These are phyloP conservation scores for Petrocephalus zakoni DNA, from an alignment of 2,113 vertebrate species.

Conservation along the genomic window DNA sequence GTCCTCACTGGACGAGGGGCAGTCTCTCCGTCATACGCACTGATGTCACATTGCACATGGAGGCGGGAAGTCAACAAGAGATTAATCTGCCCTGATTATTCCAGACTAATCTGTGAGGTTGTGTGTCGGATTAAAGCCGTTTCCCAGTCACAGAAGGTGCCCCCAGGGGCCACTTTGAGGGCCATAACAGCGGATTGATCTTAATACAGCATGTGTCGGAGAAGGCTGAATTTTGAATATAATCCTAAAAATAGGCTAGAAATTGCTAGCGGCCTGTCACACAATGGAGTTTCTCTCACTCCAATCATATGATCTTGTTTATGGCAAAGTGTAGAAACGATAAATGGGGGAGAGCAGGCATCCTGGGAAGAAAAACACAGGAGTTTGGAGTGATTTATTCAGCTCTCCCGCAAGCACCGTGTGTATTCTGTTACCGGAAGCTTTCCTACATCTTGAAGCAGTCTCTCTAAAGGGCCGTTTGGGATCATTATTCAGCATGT, in stretches of 20 bases:
- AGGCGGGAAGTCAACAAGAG: not conserved
- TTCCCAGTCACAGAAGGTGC: not conserved
- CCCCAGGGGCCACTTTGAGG: not conserved
- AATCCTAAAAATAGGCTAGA: not conserved
- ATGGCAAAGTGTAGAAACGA: not conserved
- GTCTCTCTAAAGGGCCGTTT: not conserved
- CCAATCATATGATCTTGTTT: not conserved
- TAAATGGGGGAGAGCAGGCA: not conserved
- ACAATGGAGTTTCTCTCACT: not conserved
- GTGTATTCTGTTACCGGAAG: not conserved
- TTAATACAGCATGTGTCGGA: not conserved
- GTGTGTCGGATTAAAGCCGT: not conserved
- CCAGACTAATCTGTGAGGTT: not conserved
- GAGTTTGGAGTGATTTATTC: not conserved
- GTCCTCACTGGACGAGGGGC: not conserved
- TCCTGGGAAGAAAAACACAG: not conserved
- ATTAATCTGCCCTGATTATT: not conserved
- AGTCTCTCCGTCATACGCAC: not conserved
- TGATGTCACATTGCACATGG: not conserved
- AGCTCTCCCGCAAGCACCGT: not conserved
- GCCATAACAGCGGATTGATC: not conserved
- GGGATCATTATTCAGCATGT: not conserved
- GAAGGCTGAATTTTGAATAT: not conserved
- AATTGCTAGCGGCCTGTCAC: not conserved
- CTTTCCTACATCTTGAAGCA: not conserved